Conservation (phyloP, 2,797 vertebrate genomes). For the Myotis pilosus region DNA sequence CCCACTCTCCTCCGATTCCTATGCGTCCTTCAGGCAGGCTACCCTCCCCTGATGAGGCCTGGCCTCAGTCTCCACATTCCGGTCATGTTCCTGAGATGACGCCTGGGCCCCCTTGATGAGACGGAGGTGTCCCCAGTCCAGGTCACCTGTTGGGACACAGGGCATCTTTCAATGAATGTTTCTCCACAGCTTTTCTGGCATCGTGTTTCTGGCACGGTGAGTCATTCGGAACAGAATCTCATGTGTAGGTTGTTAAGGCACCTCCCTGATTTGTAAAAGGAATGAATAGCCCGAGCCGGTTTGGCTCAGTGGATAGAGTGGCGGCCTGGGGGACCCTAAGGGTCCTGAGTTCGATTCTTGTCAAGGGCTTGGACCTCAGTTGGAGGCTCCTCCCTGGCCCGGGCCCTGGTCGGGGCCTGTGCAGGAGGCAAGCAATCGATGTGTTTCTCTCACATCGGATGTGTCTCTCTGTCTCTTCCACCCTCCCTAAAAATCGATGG, state of each 20-base stretch:
- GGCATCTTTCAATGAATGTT: background rate
- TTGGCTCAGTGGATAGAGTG: background rate
- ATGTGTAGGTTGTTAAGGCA: background rate
- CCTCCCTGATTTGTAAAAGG: background rate
- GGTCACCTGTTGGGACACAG: background rate
- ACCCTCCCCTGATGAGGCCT: background rate
- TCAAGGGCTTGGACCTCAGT: background rate
- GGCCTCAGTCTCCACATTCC: background rate
- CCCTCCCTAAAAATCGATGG: background rate
- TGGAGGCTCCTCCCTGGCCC: background rate
- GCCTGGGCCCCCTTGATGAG: background rate
- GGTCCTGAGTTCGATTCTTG: no score
- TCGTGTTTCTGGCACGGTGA: background rate
- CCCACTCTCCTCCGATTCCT: background rate
- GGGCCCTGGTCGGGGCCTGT: no score
- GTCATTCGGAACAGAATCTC: constrained; percentile 36
- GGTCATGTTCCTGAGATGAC: background rate
- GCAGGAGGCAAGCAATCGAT: background rate
- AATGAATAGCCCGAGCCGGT: background rate
- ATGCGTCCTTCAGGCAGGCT: background rate
- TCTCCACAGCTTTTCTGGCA: background rate
- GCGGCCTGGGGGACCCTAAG: background rate
- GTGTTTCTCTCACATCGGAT: background rate
- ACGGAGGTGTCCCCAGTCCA: background rate
- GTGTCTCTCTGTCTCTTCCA: background rate